Conservation (phyloP, 1,140 invertebrate genomes). For the Marisa cornuarietis region DNA sequence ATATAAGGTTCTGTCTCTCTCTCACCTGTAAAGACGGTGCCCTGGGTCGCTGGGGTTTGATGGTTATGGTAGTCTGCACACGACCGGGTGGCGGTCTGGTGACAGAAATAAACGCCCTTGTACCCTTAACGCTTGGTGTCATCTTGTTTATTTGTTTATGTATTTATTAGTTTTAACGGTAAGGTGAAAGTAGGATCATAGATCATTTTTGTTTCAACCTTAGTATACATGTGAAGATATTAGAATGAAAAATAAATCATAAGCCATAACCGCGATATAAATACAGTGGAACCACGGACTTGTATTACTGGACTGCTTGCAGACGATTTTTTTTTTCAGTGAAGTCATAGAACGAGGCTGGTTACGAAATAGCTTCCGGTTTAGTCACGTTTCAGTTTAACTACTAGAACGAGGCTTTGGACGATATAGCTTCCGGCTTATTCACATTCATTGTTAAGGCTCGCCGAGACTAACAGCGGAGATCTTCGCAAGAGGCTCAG, state of each 20-base stretch:
- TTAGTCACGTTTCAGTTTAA: too few relatives aligned
- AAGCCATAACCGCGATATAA: neutral
- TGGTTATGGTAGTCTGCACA: slow-evolving; percentile 14
- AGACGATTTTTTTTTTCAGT: too few relatives aligned
- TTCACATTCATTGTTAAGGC: too few relatives aligned
- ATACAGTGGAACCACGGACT: neutral
- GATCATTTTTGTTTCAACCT: neutral
- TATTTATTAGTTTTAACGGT: neutral
- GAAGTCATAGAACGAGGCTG: too few relatives aligned
- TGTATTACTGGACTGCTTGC: too few relatives aligned
- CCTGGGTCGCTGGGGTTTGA: slow-evolving; percentile 20
- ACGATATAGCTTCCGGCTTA: too few relatives aligned
- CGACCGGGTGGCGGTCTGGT: slow-evolving; percentile 27
- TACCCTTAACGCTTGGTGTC: too few relatives aligned
- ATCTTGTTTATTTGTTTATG: neutral
- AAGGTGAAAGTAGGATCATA: neutral
- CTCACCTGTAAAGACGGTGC: slow-evolving; percentile 31
- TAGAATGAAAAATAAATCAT: too few relatives aligned
- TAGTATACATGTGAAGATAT: neutral
- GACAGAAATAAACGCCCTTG: neutral
- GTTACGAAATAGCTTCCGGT: too few relatives aligned
- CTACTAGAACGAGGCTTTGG: too few relatives aligned
- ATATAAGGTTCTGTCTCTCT: neutral
- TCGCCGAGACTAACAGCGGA: too few relatives aligned
- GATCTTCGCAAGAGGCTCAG: too few relatives aligned